Evolutionary conservation across 37 sponge, comb jelly and placozoan genomes (phyloP), one percentile per base, ranked within the genome.

Genomic region (Bolinopsis microptera): DNA sequence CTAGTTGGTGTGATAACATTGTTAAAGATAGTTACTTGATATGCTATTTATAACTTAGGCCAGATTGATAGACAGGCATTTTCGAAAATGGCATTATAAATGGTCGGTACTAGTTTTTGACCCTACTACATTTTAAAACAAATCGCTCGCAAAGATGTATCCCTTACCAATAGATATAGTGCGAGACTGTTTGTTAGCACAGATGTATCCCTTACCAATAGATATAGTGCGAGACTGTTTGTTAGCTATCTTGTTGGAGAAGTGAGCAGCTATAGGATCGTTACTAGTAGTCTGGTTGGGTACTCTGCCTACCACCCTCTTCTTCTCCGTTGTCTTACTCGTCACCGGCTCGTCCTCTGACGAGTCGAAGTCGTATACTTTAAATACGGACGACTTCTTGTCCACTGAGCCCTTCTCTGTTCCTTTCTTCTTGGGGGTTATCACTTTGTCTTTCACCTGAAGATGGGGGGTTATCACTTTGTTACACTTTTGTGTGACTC

Each of bases 381-480:
- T 86, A 48, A 86, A 86, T 1, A 86, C 90, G 30, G 90, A 86
- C 3, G 90, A 86, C 61, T 86, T 86, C 90, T 86, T 86, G 61
- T 86, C 90, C 30, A 86, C 90, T 2, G 35, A 3, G 26, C 36
- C 26, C 31, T 86, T 86, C 30, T 86, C 90, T n/a, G n/a, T n/a
- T n/a, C n/a, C n/a, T 38, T 86, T 86, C 61, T 39, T 38, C 26
- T 41, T 41, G 26, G 61, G 30, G 5, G 26, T 9, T 8, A 72
- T n/a, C 27, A n/a, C 75, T n/a, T 72, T 72, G 5, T 72, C 75
- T 28, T 72, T 72, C 5, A 28, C 31, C 75, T 72, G 75, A n/a
- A 67, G 21, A 67, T 13, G 68, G 21, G 68, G 21, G 68, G 68
- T 22, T n/a, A n/a, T n/a, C n/a, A n/a, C n/a, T n/a, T n/a, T n/a